phyloP scores from a whole-genome alignment of 1,140 invertebrate species.

The Solenopsis invicta region DNA sequence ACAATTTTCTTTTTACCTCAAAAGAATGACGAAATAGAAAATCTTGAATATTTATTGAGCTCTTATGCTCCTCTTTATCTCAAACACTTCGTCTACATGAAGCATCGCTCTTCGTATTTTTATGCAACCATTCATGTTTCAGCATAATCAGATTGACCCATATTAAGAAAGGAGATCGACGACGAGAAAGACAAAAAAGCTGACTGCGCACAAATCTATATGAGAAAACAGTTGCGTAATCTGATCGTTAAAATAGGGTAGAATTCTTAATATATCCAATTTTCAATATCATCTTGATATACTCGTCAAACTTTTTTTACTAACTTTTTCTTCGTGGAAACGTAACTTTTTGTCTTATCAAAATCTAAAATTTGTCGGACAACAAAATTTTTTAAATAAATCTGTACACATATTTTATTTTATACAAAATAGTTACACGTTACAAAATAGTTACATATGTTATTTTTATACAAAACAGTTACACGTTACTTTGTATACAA shows the following conservation, averaged over 20 bases:
- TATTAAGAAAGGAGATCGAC: constrained; percentile 65
- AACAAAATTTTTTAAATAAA: too few relatives aligned
- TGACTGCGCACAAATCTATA: constrained; percentile 58
- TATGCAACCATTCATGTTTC: constrained; percentile 64
- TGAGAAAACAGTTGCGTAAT: constrained; percentile 9
- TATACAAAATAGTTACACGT: too few relatives aligned
- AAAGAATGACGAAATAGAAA: constrained; percentile 36
- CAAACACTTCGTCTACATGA: constrained; percentile 43
- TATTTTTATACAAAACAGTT: constrained; percentile 4
- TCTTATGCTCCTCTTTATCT: constrained; percentile 35
- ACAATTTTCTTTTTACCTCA: constrained; percentile 2
- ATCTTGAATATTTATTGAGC: constrained; percentile 45
- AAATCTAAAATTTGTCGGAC: background rate
- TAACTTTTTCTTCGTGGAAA: constrained; percentile 2
- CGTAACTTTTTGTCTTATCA: constrained; percentile 12
- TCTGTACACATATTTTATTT: too few relatives aligned
- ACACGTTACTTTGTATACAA: background rate
- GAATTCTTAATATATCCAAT: background rate
- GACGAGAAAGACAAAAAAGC: constrained; percentile 45
- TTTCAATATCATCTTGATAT: constrained; percentile 18
- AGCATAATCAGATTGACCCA: constrained; percentile 75
- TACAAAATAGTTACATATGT: too few relatives aligned
- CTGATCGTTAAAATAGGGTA: constrained; percentile 30
- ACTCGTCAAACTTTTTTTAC: constrained; percentile 12
- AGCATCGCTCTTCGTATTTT: constrained; percentile 55